phyloP scores from a whole-genome alignment of 1,140 invertebrate species.

The Yoshiicerus persimilis region DNA sequence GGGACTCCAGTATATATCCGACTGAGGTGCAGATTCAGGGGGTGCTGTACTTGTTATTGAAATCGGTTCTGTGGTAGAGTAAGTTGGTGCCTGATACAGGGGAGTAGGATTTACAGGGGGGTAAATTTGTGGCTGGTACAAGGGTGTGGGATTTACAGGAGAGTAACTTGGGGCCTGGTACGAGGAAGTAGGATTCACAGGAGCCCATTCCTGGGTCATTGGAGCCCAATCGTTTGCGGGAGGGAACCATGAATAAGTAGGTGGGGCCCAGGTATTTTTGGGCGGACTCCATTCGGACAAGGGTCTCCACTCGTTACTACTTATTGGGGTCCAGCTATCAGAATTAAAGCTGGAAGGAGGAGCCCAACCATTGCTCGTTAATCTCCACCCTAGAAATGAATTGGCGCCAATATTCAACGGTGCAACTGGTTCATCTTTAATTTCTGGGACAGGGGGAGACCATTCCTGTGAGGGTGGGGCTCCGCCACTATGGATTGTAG shows the following conservation, averaged over 20 bases:
- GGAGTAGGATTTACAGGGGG: background rate
- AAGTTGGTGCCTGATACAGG: background rate
- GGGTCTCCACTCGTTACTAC: background rate
- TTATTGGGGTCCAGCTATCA: background rate
- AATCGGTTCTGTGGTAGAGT: background rate
- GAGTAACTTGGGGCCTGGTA: no score
- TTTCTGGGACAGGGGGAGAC: no score
- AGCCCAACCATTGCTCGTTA: background rate
- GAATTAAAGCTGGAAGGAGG: background rate
- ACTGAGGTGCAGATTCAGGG: no score
- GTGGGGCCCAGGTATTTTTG: background rate
- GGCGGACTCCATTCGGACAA: background rate
- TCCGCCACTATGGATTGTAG: background rate
- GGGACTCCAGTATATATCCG: background rate
- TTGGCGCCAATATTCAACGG: background rate
- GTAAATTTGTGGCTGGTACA: background rate
- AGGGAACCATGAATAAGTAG: background rate
- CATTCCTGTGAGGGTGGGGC: no score
- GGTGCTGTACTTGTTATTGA: background rate
- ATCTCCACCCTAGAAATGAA: background rate
- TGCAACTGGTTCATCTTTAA: no score
- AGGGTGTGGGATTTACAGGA: background rate
- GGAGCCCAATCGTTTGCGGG: background rate
- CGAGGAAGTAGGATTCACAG: background rate
- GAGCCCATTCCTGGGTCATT: background rate